These are phyloP conservation scores for Nycticorax nycticorax DNA, from an alignment of 2,113 vertebrate genomes.

Conservation along the genomic window DNA sequence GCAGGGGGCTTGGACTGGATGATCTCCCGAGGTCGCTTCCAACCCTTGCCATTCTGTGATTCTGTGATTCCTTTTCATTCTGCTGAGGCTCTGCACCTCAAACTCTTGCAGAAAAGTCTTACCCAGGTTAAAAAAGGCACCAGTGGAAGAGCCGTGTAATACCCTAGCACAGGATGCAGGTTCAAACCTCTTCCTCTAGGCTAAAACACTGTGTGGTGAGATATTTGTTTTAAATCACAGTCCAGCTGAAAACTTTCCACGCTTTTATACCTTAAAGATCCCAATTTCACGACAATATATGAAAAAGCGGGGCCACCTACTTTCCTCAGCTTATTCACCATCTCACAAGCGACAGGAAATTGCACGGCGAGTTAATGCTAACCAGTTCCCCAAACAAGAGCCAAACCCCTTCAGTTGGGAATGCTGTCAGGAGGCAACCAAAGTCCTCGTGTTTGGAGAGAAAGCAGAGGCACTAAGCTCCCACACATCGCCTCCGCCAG, in stretches of 20 bases:
- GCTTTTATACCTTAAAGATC: not conserved
- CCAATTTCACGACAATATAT: not conserved
- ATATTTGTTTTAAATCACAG: not conserved
- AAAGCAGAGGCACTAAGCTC: constrained; percentile 31
- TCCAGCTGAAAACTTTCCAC: not conserved
- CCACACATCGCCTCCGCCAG: not conserved
- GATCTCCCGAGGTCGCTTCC: too few relatives aligned
- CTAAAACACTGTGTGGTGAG: not conserved
- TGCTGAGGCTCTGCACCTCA: not conserved
- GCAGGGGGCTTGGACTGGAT: too few relatives aligned
- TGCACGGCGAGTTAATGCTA: constrained; percentile 12
- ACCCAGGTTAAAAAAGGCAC: not conserved
- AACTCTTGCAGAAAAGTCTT: not conserved
- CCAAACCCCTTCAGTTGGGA: not conserved
- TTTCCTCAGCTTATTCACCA: not conserved
- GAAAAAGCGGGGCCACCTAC: constrained; percentile 14
- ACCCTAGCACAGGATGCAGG: not conserved
- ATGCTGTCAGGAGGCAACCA: not conserved
- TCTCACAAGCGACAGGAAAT: constrained; percentile 41
- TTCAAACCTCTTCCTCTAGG: not conserved
- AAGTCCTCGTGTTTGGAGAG: not conserved
- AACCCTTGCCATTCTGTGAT: too few relatives aligned
- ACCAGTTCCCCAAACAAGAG: constrained; percentile 25
- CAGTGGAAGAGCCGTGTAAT: not conserved
- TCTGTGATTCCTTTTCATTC: not conserved